phyloP scores from a whole-genome alignment of 2,888 invertebrate species.

The Caprella mutica region DNA sequence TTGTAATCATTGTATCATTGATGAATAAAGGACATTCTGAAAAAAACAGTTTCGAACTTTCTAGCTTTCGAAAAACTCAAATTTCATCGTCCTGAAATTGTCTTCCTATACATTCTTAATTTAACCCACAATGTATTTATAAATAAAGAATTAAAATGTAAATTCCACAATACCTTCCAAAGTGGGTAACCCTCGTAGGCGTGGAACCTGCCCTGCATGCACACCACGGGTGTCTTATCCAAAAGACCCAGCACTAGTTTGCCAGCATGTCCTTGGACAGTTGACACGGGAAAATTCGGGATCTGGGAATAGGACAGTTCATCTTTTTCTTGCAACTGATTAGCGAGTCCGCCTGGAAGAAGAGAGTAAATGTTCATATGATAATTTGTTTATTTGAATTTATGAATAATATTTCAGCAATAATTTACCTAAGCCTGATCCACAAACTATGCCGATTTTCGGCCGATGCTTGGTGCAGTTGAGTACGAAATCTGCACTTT shows the following conservation, averaged over 20 bases:
- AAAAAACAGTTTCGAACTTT: too few species aligned
- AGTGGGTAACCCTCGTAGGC: slow-evolving; percentile 93
- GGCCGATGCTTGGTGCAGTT: slow-evolving; percentile 24
- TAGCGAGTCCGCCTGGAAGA: slow-evolving; percentile 63
- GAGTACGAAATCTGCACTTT: slow-evolving; percentile 30
- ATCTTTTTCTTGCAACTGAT: slow-evolving; percentile 57
- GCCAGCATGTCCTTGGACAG: slow-evolving; percentile 86
- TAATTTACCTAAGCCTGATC: slow-evolving; percentile 74
- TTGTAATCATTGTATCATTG: too few species aligned
- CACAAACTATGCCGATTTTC: slow-evolving; percentile 83
- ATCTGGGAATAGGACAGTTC: slow-evolving; percentile 76
- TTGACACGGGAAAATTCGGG: slow-evolving; percentile 84
- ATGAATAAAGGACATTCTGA: too few species aligned
- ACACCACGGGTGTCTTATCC: slow-evolving; percentile 67
- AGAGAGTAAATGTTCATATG: too few species aligned
- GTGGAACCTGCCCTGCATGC: slow-evolving; percentile 96
- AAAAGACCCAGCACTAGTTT: slow-evolving; percentile 71
- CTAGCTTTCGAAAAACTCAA: too few species aligned
- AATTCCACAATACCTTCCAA: slow-evolving; percentile 63
- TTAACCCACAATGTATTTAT: too few species aligned
- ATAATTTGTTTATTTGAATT: too few species aligned
- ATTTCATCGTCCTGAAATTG: too few species aligned
- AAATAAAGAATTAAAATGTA: too few species aligned
- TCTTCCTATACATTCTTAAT: too few species aligned
- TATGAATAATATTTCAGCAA: too few species aligned